Evolutionary conservation across 2,888 invertebrate species (phyloP).

Genomic region (Cryptocephalus moraei): DNA sequence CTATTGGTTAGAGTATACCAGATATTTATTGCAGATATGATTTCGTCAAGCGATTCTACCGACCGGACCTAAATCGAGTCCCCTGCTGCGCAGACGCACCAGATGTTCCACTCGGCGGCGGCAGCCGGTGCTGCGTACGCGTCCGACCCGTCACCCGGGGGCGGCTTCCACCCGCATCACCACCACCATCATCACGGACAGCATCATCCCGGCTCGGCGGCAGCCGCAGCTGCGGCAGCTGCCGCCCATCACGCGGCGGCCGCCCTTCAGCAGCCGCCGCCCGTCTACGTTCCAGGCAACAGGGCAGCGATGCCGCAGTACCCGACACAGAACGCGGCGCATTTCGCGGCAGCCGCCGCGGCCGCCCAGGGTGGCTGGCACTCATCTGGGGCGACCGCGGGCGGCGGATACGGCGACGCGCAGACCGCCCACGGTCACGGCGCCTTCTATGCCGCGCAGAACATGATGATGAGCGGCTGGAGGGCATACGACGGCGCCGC

Average conservation of each 20-base stretch:
- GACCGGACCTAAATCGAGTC: conserved; percentile 1
- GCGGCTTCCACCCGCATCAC: conserved; percentile 34
- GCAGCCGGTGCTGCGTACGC: conserved; percentile 29
- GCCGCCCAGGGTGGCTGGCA: conserved; percentile 27
- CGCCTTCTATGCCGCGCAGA: conserved; percentile 66
- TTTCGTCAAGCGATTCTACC: too few relatives aligned
- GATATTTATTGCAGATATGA: too few relatives aligned
- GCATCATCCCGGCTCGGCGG: too few relatives aligned
- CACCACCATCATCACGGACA: conserved; percentile 1
- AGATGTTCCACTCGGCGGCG: conserved; percentile 36
- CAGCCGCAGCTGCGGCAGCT: too few relatives aligned
- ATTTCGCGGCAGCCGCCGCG: conserved; percentile 20
- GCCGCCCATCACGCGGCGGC: not conserved
- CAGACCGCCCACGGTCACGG: conserved; percentile 38
- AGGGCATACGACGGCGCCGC: conserved; percentile 65
- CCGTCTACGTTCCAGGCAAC: conserved; percentile 54
- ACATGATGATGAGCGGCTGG: conserved; percentile 68
- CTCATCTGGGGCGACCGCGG: conserved; percentile 13
- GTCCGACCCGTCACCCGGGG: conserved; percentile 29
- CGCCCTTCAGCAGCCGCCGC: conserved; percentile 38
- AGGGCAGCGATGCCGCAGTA: conserved; percentile 40
- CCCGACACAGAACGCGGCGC: conserved; percentile 32
- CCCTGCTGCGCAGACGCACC: conserved; percentile 3
- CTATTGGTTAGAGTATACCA: too few relatives aligned
- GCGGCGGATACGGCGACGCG: conserved; percentile 33